A percentile compares a stretch with the other conserved stretches of the same genome.
Evolutionary conservation across 2,888 invertebrate species (phyloP).

Genomic region (Drosophila antonietae): DNA sequence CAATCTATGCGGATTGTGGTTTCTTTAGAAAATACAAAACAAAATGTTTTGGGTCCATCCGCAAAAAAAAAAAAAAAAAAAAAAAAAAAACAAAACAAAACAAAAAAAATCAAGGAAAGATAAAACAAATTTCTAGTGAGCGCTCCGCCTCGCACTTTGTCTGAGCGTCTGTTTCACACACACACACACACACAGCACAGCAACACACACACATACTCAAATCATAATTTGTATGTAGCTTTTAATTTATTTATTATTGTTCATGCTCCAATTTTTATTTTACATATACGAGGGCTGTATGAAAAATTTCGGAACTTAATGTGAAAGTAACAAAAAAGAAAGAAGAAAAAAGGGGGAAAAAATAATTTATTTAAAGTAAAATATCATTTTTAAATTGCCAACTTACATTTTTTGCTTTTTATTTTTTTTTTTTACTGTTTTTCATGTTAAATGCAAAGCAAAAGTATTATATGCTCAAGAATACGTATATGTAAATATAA

Average conservation of each 20-base stretch:
- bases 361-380: neutral
- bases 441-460: constrained; percentile 47
- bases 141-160: constrained; percentile 68
- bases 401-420: constrained; percentile 2
- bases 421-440: constrained; percentile 21
- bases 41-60: constrained; percentile 47
- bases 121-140: constrained; percentile 45
- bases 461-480: constrained; percentile 77
- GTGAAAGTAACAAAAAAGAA: neutral
- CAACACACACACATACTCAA: constrained; percentile 55
- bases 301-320: neutral
- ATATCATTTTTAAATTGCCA: neutral
- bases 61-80: constrained; percentile 1
- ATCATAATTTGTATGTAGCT: constrained; percentile 66
- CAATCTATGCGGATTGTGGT: constrained; percentile 41
- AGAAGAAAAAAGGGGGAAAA: neutral
- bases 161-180: constrained; percentile 61
- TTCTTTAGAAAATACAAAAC: constrained; percentile 36
- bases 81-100: constrained; percentile 9
- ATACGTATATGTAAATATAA: constrained; percentile 13
- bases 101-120: constrained; percentile 5
- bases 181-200: constrained; percentile 18
- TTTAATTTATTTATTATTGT: constrained; percentile 72
- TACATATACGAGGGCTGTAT: neutral
- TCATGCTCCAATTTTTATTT: constrained; percentile 13